A percentile compares a stretch with the other conserved stretches of the same genome.
Evolutionary conservation across 2,113 vertebrate species (phyloP).

Genomic region (Oncorhynchus nerka): DNA sequence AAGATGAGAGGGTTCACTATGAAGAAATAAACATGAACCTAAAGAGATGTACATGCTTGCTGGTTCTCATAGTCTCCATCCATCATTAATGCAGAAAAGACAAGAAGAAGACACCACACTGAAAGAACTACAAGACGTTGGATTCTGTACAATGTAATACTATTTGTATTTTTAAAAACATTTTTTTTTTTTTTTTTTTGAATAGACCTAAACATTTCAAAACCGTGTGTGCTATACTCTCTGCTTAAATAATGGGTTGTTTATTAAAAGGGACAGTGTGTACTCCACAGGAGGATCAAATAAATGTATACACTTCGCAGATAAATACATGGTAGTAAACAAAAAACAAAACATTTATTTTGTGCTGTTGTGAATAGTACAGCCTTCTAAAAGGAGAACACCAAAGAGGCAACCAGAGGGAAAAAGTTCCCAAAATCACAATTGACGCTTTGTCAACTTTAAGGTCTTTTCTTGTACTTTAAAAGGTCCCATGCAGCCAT

Average conservation of each 20-base stretch:
- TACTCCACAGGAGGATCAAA: conserved; percentile 13
- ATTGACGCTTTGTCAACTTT: neutral
- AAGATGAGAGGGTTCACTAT: conserved; percentile 23
- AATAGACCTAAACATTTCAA: conserved; percentile 37
- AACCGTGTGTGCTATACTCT: conserved; percentile 30
- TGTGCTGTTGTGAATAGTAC: neutral
- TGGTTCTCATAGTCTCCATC: conserved; percentile 10
- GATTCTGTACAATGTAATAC: conserved; percentile 52
- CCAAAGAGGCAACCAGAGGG: neutral
- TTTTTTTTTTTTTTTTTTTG: conserved; percentile 25
- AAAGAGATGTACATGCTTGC: neutral
- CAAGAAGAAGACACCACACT: conserved; percentile 38
- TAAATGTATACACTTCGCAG: neutral
- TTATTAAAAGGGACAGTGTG: conserved; percentile 34
- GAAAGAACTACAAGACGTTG: conserved; percentile 39
- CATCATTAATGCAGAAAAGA: conserved; percentile 23
- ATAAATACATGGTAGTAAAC: neutral
- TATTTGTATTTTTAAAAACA: conserved; percentile 17
- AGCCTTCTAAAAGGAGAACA: neutral
- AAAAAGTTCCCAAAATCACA: neutral
- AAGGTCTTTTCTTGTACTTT: neutral
- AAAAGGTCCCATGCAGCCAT: too few species aligned
- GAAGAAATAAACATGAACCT: conserved; percentile 34
- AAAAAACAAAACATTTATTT: neutral
- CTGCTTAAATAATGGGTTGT: neutral